phyloP scores from a whole-genome alignment of 2,888 invertebrate species.

The Stenichneumon culpator region DNA sequence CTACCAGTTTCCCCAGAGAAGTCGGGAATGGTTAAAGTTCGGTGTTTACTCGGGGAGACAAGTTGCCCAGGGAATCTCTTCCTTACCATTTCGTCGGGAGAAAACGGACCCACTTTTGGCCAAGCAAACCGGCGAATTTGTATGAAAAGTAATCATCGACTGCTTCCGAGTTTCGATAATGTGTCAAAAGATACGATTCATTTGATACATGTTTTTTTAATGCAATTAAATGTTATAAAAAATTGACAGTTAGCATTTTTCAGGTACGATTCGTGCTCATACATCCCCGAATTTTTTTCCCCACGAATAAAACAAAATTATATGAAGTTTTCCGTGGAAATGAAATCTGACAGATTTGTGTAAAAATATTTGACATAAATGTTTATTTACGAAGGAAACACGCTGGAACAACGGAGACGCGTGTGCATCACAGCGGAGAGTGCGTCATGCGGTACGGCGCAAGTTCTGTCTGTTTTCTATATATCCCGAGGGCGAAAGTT shows the following conservation, averaged over 20 bases:
- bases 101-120: neutral
- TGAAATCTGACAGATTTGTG: neutral
- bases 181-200: neutral
- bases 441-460: neutral
- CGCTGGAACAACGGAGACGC: neutral
- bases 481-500: conserved; percentile 15
- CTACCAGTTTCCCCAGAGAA: conserved; percentile 17
- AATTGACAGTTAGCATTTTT: too few species aligned
- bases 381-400: neutral
- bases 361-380: neutral
- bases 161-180: neutral
- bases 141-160: neutral
- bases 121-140: too few species aligned
- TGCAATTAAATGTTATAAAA: too few species aligned
- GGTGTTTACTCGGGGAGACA: conserved; percentile 18
- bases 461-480: conserved; percentile 4
- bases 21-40: conserved; percentile 45
- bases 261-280: too few species aligned
- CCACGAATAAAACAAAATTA: neutral
- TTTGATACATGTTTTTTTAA: neutral
- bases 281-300: too few species aligned
- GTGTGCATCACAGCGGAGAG: neutral
- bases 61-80: conserved; percentile 16
- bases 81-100: neutral
- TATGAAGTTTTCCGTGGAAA: neutral